These are phyloP conservation scores for Dolomedes plantarius DNA, from an alignment of 2,888 invertebrate species.

Conservation along the genomic window DNA sequence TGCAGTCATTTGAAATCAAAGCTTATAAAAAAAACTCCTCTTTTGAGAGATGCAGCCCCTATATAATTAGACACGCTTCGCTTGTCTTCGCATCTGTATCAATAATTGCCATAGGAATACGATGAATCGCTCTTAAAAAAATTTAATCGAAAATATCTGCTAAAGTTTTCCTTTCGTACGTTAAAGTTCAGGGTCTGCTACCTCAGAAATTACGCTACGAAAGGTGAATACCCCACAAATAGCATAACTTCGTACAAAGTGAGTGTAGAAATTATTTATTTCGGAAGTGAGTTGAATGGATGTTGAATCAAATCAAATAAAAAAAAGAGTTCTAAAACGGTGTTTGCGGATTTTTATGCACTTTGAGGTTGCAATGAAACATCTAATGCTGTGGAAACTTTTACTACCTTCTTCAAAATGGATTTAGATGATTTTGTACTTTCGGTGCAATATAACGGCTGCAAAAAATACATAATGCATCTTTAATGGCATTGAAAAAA, in stretches of 20 bases:
- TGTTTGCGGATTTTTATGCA: too few relatives aligned
- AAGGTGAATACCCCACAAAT: slow-evolving; percentile 3
- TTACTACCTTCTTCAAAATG: too few relatives aligned
- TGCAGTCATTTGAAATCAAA: slow-evolving; percentile 1
- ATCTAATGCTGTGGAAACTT: too few relatives aligned
- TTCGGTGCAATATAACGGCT: too few relatives aligned
- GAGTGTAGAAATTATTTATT: neutral
- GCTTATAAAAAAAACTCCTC: slow-evolving; percentile 34
- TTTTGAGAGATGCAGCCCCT: slow-evolving; percentile 21
- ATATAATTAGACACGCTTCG: slow-evolving; percentile 45
- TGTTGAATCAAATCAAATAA: neutral
- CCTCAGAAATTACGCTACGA: neutral
- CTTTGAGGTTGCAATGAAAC: too few relatives aligned
- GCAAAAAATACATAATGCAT: too few relatives aligned
- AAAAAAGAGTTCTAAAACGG: neutral
- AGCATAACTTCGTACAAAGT: neutral
- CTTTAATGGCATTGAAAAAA: too few relatives aligned
- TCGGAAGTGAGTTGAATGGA: neutral
- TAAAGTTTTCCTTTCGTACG: neutral
- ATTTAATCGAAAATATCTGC: neutral
- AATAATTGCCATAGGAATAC: slow-evolving; percentile 22
- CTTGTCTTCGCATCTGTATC: slow-evolving; percentile 21
- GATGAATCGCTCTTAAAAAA: neutral
- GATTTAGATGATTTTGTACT: too few relatives aligned
- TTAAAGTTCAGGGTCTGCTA: neutral